Evolutionary conservation across 2,797 vertebrate genomes (phyloP).

Genomic region (Cichlasoma orientale): DNA sequence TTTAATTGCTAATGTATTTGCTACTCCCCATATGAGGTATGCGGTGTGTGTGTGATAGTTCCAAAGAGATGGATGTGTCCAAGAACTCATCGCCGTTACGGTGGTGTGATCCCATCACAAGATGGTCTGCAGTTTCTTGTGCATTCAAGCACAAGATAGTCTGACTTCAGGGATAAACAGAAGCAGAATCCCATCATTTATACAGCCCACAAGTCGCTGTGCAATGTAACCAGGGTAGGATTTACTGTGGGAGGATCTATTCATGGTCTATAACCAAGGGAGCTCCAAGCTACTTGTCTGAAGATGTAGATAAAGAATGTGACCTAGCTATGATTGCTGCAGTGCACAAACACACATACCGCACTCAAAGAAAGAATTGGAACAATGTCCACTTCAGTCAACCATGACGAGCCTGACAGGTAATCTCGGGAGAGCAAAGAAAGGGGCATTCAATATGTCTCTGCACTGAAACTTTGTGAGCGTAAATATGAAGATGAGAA

Average conservation of each 20-base stretch:
- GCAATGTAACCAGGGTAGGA: not conserved
- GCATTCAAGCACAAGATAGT: constrained; percentile 15
- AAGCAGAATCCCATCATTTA: constrained; percentile 18
- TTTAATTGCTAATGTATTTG: constrained; percentile 1
- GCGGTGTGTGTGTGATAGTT: not conserved
- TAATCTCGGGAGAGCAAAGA: constrained; percentile 68
- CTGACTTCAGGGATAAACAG: constrained; percentile 40
- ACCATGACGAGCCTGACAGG: constrained; percentile 64
- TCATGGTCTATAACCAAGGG: constrained; percentile 32
- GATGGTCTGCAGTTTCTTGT: constrained; percentile 17
- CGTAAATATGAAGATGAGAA: constrained; percentile 67
- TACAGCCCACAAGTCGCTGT: constrained; percentile 6
- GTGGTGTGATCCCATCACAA: constrained; percentile 4
- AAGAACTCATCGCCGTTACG: not conserved
- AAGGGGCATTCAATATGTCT: constrained; percentile 66
- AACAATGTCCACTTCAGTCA: constrained; percentile 59
- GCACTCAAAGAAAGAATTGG: constrained; percentile 44
- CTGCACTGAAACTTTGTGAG: constrained; percentile 32
- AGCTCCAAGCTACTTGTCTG: constrained; percentile 28
- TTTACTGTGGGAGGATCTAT: constrained; percentile 13
- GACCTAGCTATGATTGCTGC: constrained; percentile 41
- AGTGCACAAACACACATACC: not conserved
- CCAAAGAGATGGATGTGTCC: not conserved
- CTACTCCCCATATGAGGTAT: not conserved
- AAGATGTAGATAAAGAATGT: constrained; percentile 59